Conservation (phyloP, 2,113 vertebrate species). For the Erythrocebus patas region DNA sequence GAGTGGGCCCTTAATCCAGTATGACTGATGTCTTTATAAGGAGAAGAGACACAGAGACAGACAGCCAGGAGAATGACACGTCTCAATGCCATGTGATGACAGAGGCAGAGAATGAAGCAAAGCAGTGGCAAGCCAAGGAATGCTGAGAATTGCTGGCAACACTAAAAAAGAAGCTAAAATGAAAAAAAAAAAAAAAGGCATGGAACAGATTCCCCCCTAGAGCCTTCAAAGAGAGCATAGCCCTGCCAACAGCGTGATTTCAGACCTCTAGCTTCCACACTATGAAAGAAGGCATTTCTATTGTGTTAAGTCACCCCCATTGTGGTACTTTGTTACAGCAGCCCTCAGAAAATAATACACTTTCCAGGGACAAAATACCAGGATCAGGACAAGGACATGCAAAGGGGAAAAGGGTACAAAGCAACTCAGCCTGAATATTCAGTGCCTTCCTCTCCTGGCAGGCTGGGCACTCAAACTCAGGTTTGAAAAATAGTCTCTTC, state of each 20-base stretch:
- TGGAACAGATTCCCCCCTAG: not conserved
- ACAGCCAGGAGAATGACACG: not conserved
- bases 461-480: not conserved
- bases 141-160: rapidly evolving
- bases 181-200: too few species aligned
- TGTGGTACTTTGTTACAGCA: not conserved
- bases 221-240: not conserved
- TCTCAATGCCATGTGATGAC: rapidly evolving
- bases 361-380: not conserved
- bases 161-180: not conserved
- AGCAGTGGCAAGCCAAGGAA: not conserved
- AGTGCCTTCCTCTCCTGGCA: not conserved
- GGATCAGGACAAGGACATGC: not conserved
- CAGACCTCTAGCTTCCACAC: not conserved
- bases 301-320: not conserved
- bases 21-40: not conserved
- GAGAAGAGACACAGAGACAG: not conserved
- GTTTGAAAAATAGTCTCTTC: slow-evolving; percentile 1
- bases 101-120: not conserved
- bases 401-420: not conserved
- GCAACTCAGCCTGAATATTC: not conserved
- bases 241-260: not conserved
- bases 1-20: not conserved
- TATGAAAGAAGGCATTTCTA: not conserved
- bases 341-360: not conserved